Percentiles rank a stretch among this genome's conserved stretches.
Evolutionary conservation across 1,140 invertebrate species (phyloP).

Genomic region (Neelides sp.): DNA sequence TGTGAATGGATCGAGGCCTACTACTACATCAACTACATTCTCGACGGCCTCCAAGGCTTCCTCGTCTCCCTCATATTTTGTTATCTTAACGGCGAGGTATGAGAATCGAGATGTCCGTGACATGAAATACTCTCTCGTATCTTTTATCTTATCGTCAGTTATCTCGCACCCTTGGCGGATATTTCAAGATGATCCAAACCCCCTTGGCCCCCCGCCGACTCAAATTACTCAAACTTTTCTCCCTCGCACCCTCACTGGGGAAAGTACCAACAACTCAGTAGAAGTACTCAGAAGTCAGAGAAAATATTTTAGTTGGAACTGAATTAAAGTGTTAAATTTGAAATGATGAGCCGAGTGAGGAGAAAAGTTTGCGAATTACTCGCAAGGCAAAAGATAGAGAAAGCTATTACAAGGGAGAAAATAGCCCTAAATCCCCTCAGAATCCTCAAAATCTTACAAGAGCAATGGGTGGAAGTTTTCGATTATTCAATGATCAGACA

Average conservation of each 20-base stretch:
- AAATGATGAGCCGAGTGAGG: no score
- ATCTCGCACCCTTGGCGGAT: background rate
- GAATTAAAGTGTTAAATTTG: no score
- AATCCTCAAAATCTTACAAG: no score
- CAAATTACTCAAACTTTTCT: background rate
- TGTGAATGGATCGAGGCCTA: conserved; percentile 36
- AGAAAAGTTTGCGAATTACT: no score
- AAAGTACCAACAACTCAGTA: conserved; percentile 5
- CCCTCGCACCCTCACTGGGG: background rate
- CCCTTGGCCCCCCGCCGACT: background rate
- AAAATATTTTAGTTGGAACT: no score
- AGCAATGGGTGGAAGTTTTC: no score
- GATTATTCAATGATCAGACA: no score
- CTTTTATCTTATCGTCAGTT: background rate
- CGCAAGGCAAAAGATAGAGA: no score
- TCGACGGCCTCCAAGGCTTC: conserved; percentile 40
- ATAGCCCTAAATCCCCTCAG: no score
- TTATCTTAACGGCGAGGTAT: conserved; percentile 43
- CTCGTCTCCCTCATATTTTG: conserved; percentile 43
- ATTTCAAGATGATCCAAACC: background rate
- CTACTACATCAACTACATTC: conserved; percentile 36
- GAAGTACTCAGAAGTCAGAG: background rate
- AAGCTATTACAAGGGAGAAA: no score
- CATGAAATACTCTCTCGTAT: background rate
- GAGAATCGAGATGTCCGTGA: conserved; percentile 18